Evolutionary conservation across 2,113 vertebrate genomes (phyloP), one percentile per base, ranked within the genome.

Genomic region (Heliornis fulica): DNA sequence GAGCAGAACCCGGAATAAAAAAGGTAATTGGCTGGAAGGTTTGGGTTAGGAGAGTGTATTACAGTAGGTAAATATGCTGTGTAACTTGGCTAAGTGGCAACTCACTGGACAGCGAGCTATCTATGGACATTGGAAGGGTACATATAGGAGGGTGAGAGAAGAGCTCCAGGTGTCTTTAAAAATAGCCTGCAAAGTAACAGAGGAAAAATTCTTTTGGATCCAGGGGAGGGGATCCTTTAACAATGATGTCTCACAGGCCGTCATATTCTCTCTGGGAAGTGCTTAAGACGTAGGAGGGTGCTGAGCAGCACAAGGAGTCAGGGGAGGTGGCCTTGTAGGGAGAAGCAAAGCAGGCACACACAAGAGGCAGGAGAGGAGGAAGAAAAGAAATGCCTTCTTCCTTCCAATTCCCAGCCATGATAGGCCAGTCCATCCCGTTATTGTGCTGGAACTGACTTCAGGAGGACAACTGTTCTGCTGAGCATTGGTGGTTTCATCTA

Each of bases 141-240:
- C 29, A 16, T 28, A 31, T 10, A 54, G 19, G 26, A 34, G 0
- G 2, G 26, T 63, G 46, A 40, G 46, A 72, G 78, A 75, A 40
- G 46, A 86, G 32, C 53, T 94, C 80, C 88, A 86, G 78, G 57
- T 95, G 82, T 29, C 61, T 60, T 81, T 87, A 90, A 96, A 95
- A 93, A 93, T 74, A 93, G 74, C 43, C 72, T 36, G 22, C 2
- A 8, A 76, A 72, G 63, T 94, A 80, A 81, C 4, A 21, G 59
- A 70, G 45, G 38, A 93, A 93, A 50, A 19, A 77, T 70, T 65
- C 20, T 13, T 72, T 38, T 65, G 76, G 45, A 34, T n/a, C 23
- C 7, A 43, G 76, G 38, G 61, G 25, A 87, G n/a, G n/a, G 26
- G 28, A 78, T 71, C 38, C 38, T 70, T 72, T 14, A 36, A 23